These are phyloP conservation scores for Oreochromis tanganicae DNA, from an alignment of 2,113 vertebrate species.

Conservation along the genomic window DNA sequence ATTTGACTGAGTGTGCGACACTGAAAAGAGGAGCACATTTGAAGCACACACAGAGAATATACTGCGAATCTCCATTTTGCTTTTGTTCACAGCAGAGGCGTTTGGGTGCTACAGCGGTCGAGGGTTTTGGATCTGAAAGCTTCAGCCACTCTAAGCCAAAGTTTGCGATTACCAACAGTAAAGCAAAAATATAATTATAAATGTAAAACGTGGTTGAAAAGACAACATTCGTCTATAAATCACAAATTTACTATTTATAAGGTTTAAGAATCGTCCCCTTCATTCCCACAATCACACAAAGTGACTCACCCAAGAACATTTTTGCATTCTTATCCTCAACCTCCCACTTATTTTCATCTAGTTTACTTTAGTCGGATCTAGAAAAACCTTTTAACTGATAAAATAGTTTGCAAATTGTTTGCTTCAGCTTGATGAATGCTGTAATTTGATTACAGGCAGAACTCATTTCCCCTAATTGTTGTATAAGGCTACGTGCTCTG, in stretches of 20 bases:
- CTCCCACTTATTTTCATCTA: not conserved
- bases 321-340: not conserved
- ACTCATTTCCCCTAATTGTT: not conserved
- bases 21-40: not conserved
- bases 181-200: not conserved
- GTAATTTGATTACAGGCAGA: not conserved
- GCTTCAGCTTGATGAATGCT: not conserved
- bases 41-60: not conserved
- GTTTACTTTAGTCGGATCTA: not conserved
- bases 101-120: not conserved
- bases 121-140: not conserved
- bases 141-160: not conserved
- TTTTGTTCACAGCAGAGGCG: not conserved
- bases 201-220: not conserved
- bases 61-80: not conserved
- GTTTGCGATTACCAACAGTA: fast-evolving
- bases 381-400: not conserved
- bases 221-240: fast-evolving
- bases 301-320: not conserved
- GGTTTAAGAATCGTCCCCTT: not conserved
- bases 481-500: fast-evolving
- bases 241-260: not conserved
- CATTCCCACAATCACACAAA: not conserved
- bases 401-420: not conserved
- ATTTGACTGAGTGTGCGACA: not conserved